Evolutionary conservation across 2,113 vertebrate species (phyloP), one percentile per base, ranked within the genome.

Genomic region (Colistium nudipinnis): DNA sequence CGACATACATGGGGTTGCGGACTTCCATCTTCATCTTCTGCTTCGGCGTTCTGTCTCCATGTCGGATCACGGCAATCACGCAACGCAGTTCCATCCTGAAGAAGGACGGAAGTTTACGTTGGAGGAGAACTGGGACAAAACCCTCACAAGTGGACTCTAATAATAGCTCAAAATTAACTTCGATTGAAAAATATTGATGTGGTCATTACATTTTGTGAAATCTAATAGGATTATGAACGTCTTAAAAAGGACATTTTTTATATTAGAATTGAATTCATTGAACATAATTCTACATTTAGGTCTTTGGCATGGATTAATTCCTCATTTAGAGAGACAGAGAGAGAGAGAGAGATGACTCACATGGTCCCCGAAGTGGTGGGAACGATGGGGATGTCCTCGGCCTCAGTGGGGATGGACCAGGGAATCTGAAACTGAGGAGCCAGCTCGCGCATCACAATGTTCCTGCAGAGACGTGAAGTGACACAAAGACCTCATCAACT

Each of bases 21-120:
- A 99, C 98, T 81, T 99, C 97, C 98, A 99, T 99, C 89, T 99
- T 99, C 98, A 99, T 99, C 88, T 99, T 99, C 89, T 99, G 98
- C 78, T 99, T 99, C 0, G 98, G 98, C 0, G 97, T 99, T 63
- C 97, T 91, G 83, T 99, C 98, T 61, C 98, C 98, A 0, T 99
- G 98, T 7, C 98, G 94, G 76, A 99, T 98, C 45, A 99, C 92
- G 1, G 98, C 98, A 27, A 99, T 99, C 65, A 99, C 98, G 53
- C 97, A 98, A 25, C 97, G 95, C 13, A 99, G 94, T 70, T 99
- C 98, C 98, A 99, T 99, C 98, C 98, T 99, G 78, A 31, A n/a
- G 20, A 25, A n/a, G 20, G 22, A 7, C 0, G 2, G 0, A 11
- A 11, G 12, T 43, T 22, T 3, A 16, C 25, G 43, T 45, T 20